Evolutionary conservation across 1,140 invertebrate genomes (phyloP).

Genomic region (Brachionus angularis): DNA sequence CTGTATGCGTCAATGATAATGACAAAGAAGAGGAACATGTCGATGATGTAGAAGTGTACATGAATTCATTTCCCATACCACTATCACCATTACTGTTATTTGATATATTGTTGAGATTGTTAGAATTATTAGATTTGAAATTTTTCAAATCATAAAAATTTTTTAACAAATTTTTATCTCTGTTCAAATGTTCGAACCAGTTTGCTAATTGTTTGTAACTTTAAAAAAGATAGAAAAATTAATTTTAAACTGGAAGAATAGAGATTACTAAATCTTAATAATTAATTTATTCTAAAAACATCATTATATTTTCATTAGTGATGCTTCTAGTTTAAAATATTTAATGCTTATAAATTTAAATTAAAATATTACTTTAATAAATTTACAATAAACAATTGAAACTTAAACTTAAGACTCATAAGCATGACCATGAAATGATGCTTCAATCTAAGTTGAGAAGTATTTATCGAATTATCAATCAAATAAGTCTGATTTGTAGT

Average conservation of each 20-base stretch:
- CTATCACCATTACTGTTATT: conserved; percentile 39
- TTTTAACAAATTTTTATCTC: conserved; percentile 8
- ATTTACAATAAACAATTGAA: conserved; percentile 40
- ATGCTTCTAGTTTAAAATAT: too few relatives aligned
- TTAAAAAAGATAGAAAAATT: conserved; percentile 7
- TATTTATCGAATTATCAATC: conserved; percentile 33
- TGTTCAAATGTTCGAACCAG: conserved; percentile 36
- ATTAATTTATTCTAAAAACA: too few relatives aligned
- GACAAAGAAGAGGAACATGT: conserved; percentile 17
- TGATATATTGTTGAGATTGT: neutral
- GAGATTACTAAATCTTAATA: too few relatives aligned
- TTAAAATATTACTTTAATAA: conserved; percentile 40
- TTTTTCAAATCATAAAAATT: conserved; percentile 19
- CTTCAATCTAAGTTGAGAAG: conserved; percentile 30
- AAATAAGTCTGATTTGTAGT: conserved; percentile 43
- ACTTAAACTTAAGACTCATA: conserved; percentile 42
- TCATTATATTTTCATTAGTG: too few relatives aligned
- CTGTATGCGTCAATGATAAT: neutral
- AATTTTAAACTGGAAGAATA: too few relatives aligned
- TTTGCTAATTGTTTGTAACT: conserved; percentile 37
- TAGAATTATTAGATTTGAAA: neutral
- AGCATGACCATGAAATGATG: conserved; percentile 43
- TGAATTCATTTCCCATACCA: conserved; percentile 40
- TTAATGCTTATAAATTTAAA: too few relatives aligned
- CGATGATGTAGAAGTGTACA: conserved; percentile 12